Conservation (phyloP, 2,797 vertebrate species). For the Tiaroga cobitis region DNA sequence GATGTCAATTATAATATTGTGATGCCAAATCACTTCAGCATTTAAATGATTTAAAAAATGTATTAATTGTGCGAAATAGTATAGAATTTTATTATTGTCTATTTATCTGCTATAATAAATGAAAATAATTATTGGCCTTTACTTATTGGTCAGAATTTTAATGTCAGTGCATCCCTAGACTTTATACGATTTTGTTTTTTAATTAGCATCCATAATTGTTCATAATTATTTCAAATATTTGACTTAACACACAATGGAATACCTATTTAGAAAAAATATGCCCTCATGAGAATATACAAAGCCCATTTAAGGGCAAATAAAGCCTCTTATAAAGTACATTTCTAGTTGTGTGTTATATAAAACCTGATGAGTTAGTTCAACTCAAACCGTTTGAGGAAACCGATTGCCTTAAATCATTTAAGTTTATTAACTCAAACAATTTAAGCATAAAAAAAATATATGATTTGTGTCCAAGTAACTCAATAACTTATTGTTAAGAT, state of each 20-base stretch:
- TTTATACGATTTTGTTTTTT: background rate
- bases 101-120: background rate
- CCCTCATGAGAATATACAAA: background rate
- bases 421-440: too few species aligned
- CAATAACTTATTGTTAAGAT: too few species aligned
- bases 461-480: too few species aligned
- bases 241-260: background rate
- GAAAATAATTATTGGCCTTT: background rate
- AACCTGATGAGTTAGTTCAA: too few species aligned
- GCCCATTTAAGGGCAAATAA: background rate
- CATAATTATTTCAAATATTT: slow-evolving; percentile 4
- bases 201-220: background rate
- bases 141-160: background rate
- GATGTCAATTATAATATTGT: background rate
- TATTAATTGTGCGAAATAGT: background rate
- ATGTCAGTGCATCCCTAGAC: background rate
- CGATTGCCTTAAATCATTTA: too few species aligned
- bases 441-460: too few species aligned
- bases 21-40: background rate
- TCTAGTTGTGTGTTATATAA: background rate
- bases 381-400: too few species aligned
- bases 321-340: background rate
- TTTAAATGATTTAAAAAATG: background rate
- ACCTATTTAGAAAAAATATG: background rate
- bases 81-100: background rate